These are phyloP conservation scores for Pseudomyrmex sp. DNA, from an alignment of 1,140 invertebrate genomes.

Conservation along the genomic window DNA sequence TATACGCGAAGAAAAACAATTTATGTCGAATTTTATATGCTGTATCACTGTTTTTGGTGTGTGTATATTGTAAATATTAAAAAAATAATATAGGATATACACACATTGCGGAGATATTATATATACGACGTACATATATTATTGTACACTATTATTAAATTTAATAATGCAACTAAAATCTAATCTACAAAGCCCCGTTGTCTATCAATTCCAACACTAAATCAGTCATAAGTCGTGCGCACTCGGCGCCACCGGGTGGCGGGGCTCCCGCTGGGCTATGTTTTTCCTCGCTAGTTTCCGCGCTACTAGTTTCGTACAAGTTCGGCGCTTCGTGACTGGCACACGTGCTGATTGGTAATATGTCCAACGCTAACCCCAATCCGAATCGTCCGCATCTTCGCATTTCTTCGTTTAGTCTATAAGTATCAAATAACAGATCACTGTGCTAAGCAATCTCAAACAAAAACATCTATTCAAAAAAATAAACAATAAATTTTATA, in stretches of 20 bases:
- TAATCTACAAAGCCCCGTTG: slow-evolving; percentile 78
- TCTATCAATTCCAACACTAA: slow-evolving; percentile 81
- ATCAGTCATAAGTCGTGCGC: slow-evolving; percentile 83
- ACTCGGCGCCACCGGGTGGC: slow-evolving; percentile 80
- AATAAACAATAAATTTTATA: background rate
- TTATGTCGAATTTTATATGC: background rate
- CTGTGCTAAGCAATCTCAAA: background rate
- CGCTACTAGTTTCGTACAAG: slow-evolving; percentile 85
- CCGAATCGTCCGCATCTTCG: slow-evolving; percentile 88
- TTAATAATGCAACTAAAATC: slow-evolving; percentile 11
- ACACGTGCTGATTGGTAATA: slow-evolving; percentile 90
- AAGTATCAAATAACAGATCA: slow-evolving; percentile 36
- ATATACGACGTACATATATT: slow-evolving; percentile 29
- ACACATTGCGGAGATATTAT: background rate
- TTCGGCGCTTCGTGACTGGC: slow-evolving; percentile 90
- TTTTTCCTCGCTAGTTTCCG: slow-evolving; percentile 76
- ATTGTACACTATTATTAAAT: background rate
- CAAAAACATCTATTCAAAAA: background rate
- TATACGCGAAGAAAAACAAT: background rate
- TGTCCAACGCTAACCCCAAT: slow-evolving; percentile 89
- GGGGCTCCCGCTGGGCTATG: slow-evolving; percentile 72
- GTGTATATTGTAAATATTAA: background rate
- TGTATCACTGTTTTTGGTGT: slow-evolving; percentile 2
- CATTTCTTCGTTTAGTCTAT: slow-evolving; percentile 88
- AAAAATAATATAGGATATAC: slow-evolving; percentile 8